Evolutionary conservation across 2,113 vertebrate genomes (phyloP).

Genomic region (Aix galericulata): DNA sequence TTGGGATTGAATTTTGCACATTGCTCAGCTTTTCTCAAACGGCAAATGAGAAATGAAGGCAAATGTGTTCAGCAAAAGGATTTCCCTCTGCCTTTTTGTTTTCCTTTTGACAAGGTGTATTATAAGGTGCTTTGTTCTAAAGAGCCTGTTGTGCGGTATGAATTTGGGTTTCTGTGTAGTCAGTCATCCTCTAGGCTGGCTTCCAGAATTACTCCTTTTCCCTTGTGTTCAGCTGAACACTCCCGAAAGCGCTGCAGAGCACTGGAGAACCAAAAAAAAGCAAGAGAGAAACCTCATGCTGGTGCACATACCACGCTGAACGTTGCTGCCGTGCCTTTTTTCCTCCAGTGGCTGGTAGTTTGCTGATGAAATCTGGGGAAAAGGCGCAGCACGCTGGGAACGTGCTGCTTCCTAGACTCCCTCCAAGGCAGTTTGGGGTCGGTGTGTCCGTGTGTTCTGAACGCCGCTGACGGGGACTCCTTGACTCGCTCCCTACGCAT

Average conservation of each 20-base stretch:
- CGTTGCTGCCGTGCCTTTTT: neutral
- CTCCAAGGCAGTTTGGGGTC: accelerated
- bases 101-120: neutral
- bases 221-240: neutral
- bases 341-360: neutral
- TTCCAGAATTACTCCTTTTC: conserved; percentile 15
- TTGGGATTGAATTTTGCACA: neutral
- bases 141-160: neutral
- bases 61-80: neutral
- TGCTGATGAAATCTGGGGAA: neutral
- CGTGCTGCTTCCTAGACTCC: neutral
- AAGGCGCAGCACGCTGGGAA: neutral
- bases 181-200: conserved; percentile 1
- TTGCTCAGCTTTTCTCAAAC: neutral
- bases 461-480: neutral
- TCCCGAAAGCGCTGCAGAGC: accelerated
- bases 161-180: neutral
- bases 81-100: neutral
- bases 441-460: neutral
- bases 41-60: neutral
- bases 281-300: neutral
- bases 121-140: conserved; percentile 10
- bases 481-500: conserved; percentile 84
- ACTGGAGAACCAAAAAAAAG: neutral
- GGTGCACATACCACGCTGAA: accelerated